phyloP scores from a whole-genome alignment of 92 coral and sea anemone species.

The Siderastrea siderea region DNA sequence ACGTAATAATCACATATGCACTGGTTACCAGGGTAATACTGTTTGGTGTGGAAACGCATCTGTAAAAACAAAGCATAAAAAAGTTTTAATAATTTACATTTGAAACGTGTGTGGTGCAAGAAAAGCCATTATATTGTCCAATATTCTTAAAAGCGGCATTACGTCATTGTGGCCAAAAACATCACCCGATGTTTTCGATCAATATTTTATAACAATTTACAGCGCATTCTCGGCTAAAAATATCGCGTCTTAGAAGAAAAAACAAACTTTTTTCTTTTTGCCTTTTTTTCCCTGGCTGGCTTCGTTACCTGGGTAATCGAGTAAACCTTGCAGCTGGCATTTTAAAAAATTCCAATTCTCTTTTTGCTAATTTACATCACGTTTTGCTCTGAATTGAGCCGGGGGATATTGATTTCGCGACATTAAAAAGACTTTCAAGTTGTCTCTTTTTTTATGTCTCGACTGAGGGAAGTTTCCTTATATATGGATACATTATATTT shows the following conservation, averaged over 20 bases:
- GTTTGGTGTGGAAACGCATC: neutral
- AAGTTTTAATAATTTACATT: neutral
- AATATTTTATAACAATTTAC: conserved; percentile 6
- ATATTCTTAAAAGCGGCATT: neutral
- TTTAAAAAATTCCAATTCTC: neutral
- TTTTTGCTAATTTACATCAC: neutral
- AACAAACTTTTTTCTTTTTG: neutral
- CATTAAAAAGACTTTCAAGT: too few relatives aligned
- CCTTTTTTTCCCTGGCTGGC: neutral
- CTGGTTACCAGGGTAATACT: neutral
- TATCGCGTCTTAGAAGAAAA: neutral
- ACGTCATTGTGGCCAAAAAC: conserved; percentile 13
- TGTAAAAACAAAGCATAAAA: neutral
- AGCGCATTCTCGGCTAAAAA: neutral
- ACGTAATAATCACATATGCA: neutral
- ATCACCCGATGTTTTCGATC: conserved; percentile 1
- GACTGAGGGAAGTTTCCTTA: too few relatives aligned
- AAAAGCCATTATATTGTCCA: neutral
- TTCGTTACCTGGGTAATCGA: neutral
- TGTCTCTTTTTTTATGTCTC: too few relatives aligned
- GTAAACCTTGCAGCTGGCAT: neutral
- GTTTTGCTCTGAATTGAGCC: neutral
- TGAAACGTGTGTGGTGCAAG: neutral
- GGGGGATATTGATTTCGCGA: neutral
- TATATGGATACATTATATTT: too few relatives aligned